Conservation (phyloP, 2,113 vertebrate genomes). For the Neomonachus schauinslandi region DNA sequence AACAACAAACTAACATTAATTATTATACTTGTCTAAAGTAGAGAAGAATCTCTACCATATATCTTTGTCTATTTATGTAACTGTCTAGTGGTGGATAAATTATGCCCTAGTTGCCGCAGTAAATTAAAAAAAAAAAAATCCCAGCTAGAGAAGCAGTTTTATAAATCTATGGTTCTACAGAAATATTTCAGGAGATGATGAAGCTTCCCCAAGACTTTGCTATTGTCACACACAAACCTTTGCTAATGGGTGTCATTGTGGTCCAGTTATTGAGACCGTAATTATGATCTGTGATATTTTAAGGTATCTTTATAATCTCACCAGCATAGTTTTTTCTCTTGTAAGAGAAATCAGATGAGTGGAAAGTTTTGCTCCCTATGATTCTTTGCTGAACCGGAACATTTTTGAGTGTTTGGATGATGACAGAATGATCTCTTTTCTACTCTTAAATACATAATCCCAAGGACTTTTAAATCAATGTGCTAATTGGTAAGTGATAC, state of each 20-base stretch:
- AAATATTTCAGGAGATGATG: constrained; percentile 71
- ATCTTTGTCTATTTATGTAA: constrained; percentile 79
- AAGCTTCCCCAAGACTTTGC: constrained; percentile 48
- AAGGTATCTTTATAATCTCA: constrained; percentile 59
- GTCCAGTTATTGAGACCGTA: constrained; percentile 65
- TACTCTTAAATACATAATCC: constrained; percentile 85
- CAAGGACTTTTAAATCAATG: constrained; percentile 87
- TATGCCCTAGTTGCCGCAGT: constrained; percentile 57
- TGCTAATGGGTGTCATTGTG: constrained; percentile 53
- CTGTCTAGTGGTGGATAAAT: constrained; percentile 71
- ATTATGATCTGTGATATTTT: constrained; percentile 61
- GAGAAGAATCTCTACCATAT: constrained; percentile 51
- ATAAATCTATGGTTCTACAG: constrained; percentile 67
- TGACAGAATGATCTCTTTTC: constrained; percentile 83
- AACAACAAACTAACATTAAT: constrained; percentile 81
- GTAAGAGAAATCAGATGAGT: constrained; percentile 72
- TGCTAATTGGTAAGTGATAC: constrained; percentile 89
- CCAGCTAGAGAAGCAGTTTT: constrained; percentile 57
- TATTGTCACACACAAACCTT: constrained; percentile 23
- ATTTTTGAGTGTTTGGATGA: constrained; percentile 77
- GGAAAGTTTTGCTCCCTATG: constrained; percentile 35
- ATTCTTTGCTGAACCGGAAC: constrained; percentile 68
- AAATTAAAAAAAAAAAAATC: constrained; percentile 74
- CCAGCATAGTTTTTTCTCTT: constrained; percentile 62
- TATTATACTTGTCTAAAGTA: constrained; percentile 80